These are phyloP conservation scores for Gryllus bimaculatus DNA, from an alignment of 1,140 invertebrate genomes.

Conservation along the genomic window DNA sequence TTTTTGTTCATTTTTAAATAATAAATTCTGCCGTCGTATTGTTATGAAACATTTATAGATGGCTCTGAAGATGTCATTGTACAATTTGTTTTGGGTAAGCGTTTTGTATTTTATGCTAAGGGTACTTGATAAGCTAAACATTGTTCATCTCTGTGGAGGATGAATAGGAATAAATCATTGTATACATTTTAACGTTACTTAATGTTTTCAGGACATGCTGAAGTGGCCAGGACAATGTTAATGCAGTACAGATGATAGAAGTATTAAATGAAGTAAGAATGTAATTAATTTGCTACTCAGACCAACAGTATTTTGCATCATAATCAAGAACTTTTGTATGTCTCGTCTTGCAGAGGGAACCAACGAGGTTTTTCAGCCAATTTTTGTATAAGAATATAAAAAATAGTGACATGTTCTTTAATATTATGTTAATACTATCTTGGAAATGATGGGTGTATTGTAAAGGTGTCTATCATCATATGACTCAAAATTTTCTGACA, in stretches of 20 bases:
- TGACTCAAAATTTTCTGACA: too few species aligned
- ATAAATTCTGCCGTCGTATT: not conserved
- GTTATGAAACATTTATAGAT: not conserved
- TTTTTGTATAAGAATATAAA: too few species aligned
- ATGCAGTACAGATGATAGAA: conserved; percentile 37
- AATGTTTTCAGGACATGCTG: conserved; percentile 41
- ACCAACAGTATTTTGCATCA: not conserved
- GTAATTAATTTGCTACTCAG: not conserved
- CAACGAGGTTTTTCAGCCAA: not conserved
- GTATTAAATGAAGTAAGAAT: not conserved
- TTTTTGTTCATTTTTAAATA: not conserved
- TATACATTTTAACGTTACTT: not conserved
- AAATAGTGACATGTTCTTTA: not conserved
- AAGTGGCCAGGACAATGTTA: conserved; percentile 42
- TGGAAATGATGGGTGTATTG: not conserved
- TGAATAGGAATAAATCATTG: not conserved
- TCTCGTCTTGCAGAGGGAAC: not conserved
- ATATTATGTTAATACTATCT: not conserved
- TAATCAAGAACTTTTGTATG: not conserved
- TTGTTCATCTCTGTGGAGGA: not conserved
- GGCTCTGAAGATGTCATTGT: too few species aligned
- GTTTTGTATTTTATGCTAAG: not conserved
- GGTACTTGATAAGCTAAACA: not conserved
- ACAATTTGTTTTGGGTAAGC: not conserved
- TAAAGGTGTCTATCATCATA: too few species aligned